Evolutionary conservation across 2,888 invertebrate genomes (phyloP).

Genomic region (Cacoxenus indagator): DNA sequence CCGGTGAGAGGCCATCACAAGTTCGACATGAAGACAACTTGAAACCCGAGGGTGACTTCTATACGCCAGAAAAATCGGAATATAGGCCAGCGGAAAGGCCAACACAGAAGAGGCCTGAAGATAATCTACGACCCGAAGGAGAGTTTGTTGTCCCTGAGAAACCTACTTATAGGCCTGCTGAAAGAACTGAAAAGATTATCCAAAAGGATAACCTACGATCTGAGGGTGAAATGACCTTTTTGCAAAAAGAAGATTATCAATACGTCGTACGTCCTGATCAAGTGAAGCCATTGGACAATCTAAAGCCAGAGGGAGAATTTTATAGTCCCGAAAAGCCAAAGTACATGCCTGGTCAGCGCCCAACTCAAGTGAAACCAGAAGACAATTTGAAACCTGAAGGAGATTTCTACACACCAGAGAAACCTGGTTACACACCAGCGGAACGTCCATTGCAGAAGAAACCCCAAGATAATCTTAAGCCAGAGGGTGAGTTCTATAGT

Average conservation of each 20-base stretch:
- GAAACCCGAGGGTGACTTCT: conserved; percentile 73
- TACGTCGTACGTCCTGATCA: conserved; percentile 65
- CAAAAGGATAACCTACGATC: conserved; percentile 36
- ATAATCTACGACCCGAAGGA: conserved; percentile 68
- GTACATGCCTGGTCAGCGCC: conserved; percentile 72
- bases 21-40: conserved; percentile 74
- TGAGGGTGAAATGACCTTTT: conserved; percentile 66
- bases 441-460: conserved; percentile 70
- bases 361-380: conserved; percentile 68
- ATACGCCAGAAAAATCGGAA: conserved; percentile 64
- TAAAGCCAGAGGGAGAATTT: conserved; percentile 72
- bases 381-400: conserved; percentile 75
- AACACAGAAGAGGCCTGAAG: conserved; percentile 68
- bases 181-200: not conserved
- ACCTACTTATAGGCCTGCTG: not conserved
- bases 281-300: conserved; percentile 71
- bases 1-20: conserved; percentile 71
- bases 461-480: conserved; percentile 73
- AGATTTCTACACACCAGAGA: conserved; percentile 72
- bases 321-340: conserved; percentile 66
- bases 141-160: not conserved
- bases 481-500: conserved; percentile 74
- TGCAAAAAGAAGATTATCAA: conserved; percentile 63
- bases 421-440: conserved; percentile 72
- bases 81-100: conserved; percentile 30